Evolutionary conservation across 2,113 vertebrate species (phyloP).

Genomic region (Gavia stellata): DNA sequence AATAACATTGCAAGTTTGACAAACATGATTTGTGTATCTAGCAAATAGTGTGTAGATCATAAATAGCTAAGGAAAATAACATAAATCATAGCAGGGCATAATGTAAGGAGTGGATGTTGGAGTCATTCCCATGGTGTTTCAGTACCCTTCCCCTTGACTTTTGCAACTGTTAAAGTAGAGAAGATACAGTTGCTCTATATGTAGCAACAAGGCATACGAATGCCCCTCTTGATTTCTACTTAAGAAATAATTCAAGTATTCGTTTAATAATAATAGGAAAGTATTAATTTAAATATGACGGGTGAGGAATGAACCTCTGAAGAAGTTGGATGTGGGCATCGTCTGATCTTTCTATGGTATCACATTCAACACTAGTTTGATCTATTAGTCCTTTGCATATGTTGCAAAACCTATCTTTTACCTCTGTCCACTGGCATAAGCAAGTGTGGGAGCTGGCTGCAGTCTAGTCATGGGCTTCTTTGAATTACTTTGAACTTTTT

Average conservation of each 20-base stretch:
- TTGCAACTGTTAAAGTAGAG: not conserved
- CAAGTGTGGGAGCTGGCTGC: not conserved
- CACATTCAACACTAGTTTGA: not conserved
- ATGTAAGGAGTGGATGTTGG: not conserved
- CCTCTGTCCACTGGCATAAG: not conserved
- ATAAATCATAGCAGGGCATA: not conserved
- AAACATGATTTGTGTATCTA: not conserved
- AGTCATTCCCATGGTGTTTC: not conserved
- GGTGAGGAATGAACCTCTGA: not conserved
- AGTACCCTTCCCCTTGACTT: not conserved
- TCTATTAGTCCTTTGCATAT: not conserved
- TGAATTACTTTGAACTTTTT: not conserved
- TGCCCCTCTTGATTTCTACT: not conserved
- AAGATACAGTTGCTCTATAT: not conserved
- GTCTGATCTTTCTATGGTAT: not conserved
- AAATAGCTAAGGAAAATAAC: not conserved
- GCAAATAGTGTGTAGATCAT: not conserved
- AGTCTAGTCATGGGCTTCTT: not conserved
- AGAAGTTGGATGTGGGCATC: not conserved
- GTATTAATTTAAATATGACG: not conserved
- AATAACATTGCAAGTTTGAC: not conserved
- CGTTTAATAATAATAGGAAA: not conserved
- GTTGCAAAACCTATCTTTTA: not conserved
- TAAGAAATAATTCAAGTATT: not conserved
- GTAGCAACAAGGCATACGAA: not conserved